These are phyloP conservation scores for Hipposideros larvatus DNA, from an alignment of 2,797 vertebrate species.

Conservation along the genomic window DNA sequence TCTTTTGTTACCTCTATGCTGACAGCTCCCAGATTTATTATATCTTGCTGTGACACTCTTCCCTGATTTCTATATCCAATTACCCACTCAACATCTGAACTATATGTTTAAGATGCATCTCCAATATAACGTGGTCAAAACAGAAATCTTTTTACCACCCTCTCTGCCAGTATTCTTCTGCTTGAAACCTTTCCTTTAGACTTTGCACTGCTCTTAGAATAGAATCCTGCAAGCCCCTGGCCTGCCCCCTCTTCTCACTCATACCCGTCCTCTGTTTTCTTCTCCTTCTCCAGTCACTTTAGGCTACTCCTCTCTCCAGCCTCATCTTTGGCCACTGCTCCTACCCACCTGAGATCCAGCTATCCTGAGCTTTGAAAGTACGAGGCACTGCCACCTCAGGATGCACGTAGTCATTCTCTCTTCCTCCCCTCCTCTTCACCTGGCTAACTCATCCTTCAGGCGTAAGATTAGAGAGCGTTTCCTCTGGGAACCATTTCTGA, in stretches of 20 bases:
- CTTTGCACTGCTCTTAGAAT: not conserved
- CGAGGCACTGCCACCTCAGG: not conserved
- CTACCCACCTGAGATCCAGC: not conserved
- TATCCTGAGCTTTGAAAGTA: not conserved
- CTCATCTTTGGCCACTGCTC: not conserved
- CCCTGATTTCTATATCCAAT: not conserved
- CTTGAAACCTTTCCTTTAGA: slow-evolving; percentile 1
- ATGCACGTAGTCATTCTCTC: not conserved
- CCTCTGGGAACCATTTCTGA: not conserved
- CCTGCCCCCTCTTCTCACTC: not conserved
- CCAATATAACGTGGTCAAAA: not conserved
- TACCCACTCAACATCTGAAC: not conserved
- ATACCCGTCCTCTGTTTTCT: not conserved
- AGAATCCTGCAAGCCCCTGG: not conserved
- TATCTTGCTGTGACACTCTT: not conserved
- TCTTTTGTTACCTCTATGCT: not conserved
- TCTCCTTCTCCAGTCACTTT: not conserved
- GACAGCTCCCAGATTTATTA: not conserved
- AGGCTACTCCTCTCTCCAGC: not conserved
- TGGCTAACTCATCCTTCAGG: not conserved
- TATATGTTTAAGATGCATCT: not conserved
- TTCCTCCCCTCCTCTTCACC: not conserved
- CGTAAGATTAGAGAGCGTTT: not conserved
- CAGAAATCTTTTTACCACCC: not conserved
- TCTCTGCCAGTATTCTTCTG: not conserved